Conservation (phyloP, 1,140 invertebrate species). For the Aphaenogaster ashmeadi region DNA sequence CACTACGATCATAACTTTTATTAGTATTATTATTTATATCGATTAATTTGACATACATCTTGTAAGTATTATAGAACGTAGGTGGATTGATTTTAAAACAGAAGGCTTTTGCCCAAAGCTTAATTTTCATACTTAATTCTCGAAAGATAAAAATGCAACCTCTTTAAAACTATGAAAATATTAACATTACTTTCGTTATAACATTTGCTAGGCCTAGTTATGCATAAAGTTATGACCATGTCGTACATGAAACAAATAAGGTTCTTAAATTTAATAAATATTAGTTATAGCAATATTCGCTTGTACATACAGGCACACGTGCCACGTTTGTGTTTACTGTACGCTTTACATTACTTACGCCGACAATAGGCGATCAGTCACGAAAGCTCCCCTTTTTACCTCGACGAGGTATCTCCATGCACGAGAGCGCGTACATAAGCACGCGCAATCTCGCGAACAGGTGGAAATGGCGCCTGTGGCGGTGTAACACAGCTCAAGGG, state of each 20-base stretch:
- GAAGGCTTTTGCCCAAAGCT: not conserved
- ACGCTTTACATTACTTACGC: conserved; percentile 61
- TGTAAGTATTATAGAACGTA: not conserved
- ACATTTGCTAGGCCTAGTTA: not conserved
- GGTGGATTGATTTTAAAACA: not conserved
- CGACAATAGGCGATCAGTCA: conserved; percentile 64
- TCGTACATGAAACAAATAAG: not conserved
- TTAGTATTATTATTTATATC: not conserved
- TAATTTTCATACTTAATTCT: not conserved
- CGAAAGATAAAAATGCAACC: not conserved
- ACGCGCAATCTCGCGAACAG: conserved; percentile 63
- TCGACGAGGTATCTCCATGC: conserved; percentile 53
- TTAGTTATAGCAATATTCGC: conserved; percentile 41
- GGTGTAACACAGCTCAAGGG: conserved; percentile 63
- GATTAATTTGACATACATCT: not conserved
- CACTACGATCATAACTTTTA: not conserved
- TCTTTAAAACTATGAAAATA: not conserved
- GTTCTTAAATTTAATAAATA: conserved; percentile 18
- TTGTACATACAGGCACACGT: not conserved
- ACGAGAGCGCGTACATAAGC: conserved; percentile 53
- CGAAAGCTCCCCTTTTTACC: conserved; percentile 59
- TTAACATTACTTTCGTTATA: not conserved
- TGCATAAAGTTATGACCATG: not conserved
- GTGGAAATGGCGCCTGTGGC: conserved; percentile 66
- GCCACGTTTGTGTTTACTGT: conserved; percentile 37